phyloP scores from a whole-genome alignment of 2,797 vertebrate species.

The Pseudocheirus occidentalis region DNA sequence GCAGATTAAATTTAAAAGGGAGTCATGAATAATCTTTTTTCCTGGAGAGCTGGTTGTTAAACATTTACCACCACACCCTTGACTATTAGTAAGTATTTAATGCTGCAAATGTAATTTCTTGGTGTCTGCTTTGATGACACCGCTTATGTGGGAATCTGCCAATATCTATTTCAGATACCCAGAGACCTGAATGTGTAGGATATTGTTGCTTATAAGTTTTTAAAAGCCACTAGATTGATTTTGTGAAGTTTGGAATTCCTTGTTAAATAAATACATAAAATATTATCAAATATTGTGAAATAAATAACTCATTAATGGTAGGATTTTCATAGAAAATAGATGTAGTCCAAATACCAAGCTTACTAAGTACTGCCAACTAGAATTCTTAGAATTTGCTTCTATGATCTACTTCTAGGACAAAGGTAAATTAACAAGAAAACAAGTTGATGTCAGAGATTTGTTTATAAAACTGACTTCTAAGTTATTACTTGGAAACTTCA shows the following conservation, averaged over 20 bases:
- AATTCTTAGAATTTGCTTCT: slow-evolving; percentile 27
- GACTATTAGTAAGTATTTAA: slow-evolving; percentile 16
- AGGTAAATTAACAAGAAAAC: not conserved
- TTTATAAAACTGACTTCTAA: not conserved
- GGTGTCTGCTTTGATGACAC: slow-evolving; percentile 17
- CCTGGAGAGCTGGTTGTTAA: not conserved
- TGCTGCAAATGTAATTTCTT: slow-evolving; percentile 20
- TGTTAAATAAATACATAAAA: not conserved
- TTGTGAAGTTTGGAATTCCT: slow-evolving; percentile 42
- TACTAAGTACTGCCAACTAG: slow-evolving; percentile 10
- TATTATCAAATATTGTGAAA: slow-evolving; percentile 22
- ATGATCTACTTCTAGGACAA: not conserved
- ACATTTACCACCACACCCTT: slow-evolving; percentile 1
- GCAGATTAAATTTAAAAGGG: slow-evolving; percentile 44
- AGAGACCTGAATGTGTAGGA: not conserved
- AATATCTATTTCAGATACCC: not conserved
- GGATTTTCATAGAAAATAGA: slow-evolving; percentile 40
- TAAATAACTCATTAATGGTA: slow-evolving; percentile 24
- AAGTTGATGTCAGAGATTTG: not conserved
- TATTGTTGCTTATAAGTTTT: slow-evolving; percentile 38
- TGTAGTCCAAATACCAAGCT: not conserved
- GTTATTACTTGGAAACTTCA: not conserved
- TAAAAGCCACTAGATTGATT: slow-evolving; percentile 4
- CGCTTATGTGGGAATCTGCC: slow-evolving; percentile 7
- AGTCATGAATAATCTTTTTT: not conserved